Evolutionary conservation across 2,797 vertebrate genomes (phyloP).

Genomic region (Danio kyathit): DNA sequence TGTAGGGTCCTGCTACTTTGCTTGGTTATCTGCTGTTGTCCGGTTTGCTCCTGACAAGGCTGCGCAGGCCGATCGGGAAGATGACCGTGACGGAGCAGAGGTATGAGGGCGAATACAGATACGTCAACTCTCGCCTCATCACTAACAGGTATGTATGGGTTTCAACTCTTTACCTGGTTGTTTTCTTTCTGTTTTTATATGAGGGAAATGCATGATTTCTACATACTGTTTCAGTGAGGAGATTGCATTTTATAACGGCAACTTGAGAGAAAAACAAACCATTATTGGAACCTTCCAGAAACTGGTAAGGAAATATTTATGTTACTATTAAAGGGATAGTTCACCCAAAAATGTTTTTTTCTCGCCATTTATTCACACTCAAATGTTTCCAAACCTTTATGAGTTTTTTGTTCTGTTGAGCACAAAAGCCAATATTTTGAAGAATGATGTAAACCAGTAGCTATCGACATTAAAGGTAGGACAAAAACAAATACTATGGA

Average conservation of each 20-base stretch:
- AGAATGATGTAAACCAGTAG: too few relatives aligned
- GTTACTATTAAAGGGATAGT: too few relatives aligned
- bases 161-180: not conserved
- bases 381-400: not conserved
- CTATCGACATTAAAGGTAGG: too few relatives aligned
- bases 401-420: too few relatives aligned
- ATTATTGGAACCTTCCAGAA: slow-evolving; percentile 90
- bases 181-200: not conserved
- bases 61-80: slow-evolving; percentile 86
- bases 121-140: slow-evolving; percentile 87
- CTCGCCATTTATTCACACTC: too few relatives aligned
- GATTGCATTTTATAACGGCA: slow-evolving; percentile 98
- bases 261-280: slow-evolving; percentile 92
- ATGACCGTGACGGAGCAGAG: slow-evolving; percentile 88
- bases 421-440: too few relatives aligned
- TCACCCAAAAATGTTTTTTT: too few relatives aligned
- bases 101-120: slow-evolving; percentile 89
- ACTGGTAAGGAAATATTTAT: slow-evolving; percentile 80
- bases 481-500: too few relatives aligned
- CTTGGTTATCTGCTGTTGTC: slow-evolving; percentile 86
- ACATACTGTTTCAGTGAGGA: slow-evolving; percentile 85
- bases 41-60: slow-evolving; percentile 84
- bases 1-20: slow-evolving; percentile 86
- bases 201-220: not conserved
- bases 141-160: slow-evolving; percentile 81